These are phyloP conservation scores for Leptobrachium ailaonicum DNA, from an alignment of 2,113 vertebrate species.

Conservation along the genomic window DNA sequence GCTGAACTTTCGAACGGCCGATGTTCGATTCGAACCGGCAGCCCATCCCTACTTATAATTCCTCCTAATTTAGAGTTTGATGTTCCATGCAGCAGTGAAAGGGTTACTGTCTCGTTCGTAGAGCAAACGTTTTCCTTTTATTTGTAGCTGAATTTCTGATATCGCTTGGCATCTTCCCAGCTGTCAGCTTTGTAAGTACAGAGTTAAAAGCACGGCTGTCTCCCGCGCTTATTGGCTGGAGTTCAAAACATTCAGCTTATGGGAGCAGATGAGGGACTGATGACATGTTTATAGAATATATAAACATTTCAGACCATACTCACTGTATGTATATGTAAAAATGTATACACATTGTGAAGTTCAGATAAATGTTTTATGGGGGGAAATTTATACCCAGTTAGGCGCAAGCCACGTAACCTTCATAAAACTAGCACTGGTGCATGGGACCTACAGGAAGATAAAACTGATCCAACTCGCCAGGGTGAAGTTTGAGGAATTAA, in stretches of 20 bases:
- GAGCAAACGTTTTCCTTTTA: constrained; percentile 9
- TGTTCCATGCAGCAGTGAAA: neutral
- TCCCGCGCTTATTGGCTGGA: constrained; percentile 37
- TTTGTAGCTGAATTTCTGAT: constrained; percentile 39
- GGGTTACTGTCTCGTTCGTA: neutral
- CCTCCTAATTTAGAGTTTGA: no score
- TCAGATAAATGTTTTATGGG: constrained; percentile 48
- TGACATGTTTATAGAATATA: constrained; percentile 48
- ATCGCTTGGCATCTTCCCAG: constrained; percentile 44
- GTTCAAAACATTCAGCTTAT: constrained; percentile 46
- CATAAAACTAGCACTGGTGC: constrained; percentile 23
- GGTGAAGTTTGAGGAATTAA: no score
- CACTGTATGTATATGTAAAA: constrained; percentile 44
- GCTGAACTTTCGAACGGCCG: no score
- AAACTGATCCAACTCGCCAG: neutral
- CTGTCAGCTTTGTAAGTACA: constrained; percentile 35
- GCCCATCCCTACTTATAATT: no score
- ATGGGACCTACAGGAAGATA: constrained; percentile 16
- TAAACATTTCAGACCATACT: constrained; percentile 49
- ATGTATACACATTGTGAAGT: constrained; percentile 44
- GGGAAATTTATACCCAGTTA: constrained; percentile 43
- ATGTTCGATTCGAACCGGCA: no score
- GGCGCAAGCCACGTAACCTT: constrained; percentile 30
- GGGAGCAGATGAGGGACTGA: constrained; percentile 48
- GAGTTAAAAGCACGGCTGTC: constrained; percentile 41